phyloP scores from a whole-genome alignment of 64 coral and sea anemone species.

The Stichodactyla helianthus region DNA sequence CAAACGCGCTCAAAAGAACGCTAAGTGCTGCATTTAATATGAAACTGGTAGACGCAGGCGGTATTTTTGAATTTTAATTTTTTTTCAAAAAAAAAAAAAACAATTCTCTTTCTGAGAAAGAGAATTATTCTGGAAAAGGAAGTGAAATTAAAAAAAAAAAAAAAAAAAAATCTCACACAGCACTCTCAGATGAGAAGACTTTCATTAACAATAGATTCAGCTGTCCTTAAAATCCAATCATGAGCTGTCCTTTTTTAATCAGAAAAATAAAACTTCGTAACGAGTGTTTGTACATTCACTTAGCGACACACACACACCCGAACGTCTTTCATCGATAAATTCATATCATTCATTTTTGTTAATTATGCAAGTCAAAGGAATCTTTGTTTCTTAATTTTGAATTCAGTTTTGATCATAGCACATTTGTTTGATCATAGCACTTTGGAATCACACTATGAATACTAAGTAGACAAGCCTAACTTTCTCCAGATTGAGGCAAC shows the following conservation, averaged over 20 bases:
- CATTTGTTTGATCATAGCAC: not conserved
- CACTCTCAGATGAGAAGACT: not conserved
- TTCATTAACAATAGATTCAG: not conserved
- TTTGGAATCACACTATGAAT: not conserved
- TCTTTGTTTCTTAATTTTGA: slow-evolving; percentile 10
- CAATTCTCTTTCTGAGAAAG: too few species aligned
- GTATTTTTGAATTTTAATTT: not conserved
- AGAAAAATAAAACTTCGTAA: not conserved
- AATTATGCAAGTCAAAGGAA: not conserved
- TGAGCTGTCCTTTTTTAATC: not conserved
- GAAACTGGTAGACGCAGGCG: not conserved
- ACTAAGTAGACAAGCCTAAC: not conserved
- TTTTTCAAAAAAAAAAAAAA: too few species aligned
- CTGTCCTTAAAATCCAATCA: not conserved
- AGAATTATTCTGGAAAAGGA: not conserved
- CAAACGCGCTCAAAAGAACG: not conserved
- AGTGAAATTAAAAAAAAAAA: not conserved
- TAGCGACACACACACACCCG: not conserved
- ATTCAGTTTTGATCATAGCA: not conserved
- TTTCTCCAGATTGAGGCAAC: not conserved
- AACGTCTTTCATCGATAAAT: not conserved
- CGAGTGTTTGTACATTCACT: not conserved
- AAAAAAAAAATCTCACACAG: not conserved
- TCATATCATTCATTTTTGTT: not conserved
- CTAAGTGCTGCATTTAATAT: not conserved